Evolutionary conservation across 2,888 invertebrate genomes (phyloP).

Genomic region (Xanthorhoe spadicearia): DNA sequence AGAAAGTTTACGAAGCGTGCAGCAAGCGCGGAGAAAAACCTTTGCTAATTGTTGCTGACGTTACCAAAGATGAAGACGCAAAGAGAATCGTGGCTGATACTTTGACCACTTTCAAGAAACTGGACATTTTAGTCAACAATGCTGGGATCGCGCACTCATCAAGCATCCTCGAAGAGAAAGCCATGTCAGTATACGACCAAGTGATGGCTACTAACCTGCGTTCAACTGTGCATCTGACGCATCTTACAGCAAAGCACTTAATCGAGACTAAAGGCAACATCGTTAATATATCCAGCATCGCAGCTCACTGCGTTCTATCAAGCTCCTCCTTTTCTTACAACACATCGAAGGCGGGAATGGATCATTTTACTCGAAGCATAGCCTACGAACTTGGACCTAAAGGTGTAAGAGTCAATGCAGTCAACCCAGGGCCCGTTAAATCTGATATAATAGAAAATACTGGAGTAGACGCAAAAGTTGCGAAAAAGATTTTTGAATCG

Average conservation of each 20-base stretch:
- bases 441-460: slow-evolving; percentile 46
- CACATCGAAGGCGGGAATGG: slow-evolving; percentile 76
- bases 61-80: slow-evolving; percentile 48
- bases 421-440: slow-evolving; percentile 93
- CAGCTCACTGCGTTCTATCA: slow-evolving; percentile 23
- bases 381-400: slow-evolving; percentile 91
- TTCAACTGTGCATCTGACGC: slow-evolving; percentile 46
- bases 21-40: slow-evolving; percentile 40
- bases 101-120: slow-evolving; percentile 42
- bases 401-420: slow-evolving; percentile 91
- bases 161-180: slow-evolving; percentile 42
- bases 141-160: slow-evolving; percentile 45
- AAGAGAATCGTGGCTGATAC: slow-evolving; percentile 47
- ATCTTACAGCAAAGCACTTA: slow-evolving; percentile 48
- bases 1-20: slow-evolving; percentile 36
- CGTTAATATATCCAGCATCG: slow-evolving; percentile 55
- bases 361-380: slow-evolving; percentile 93
- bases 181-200: slow-evolving; percentile 47
- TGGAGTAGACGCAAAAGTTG: slow-evolving; percentile 55
- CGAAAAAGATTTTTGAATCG: slow-evolving; percentile 82
- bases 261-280: slow-evolving; percentile 54
- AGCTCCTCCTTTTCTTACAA: slow-evolving; percentile 40
- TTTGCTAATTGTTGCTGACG: slow-evolving; percentile 48
- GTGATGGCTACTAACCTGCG: slow-evolving; percentile 51
- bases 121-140: slow-evolving; percentile 54